Conservation (phyloP, 2,888 invertebrate genomes). For the Rugalucina vietnamica region DNA sequence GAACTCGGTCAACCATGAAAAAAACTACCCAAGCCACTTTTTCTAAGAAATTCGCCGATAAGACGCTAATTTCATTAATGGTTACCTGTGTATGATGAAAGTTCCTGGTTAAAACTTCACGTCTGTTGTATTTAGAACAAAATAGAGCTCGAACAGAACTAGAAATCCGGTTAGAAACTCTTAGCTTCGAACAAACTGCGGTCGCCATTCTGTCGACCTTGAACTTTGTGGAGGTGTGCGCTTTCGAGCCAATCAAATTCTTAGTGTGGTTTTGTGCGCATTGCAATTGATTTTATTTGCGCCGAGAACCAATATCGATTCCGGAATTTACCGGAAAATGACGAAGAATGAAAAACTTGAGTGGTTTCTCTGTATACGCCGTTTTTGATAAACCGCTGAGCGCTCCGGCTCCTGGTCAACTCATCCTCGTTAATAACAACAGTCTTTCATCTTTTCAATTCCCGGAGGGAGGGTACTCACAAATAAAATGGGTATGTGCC, state of each 20-base stretch:
- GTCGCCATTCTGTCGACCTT: slow-evolving; percentile 11
- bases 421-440: too few species aligned
- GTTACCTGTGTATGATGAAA: neutral
- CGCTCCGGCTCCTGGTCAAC: too few species aligned
- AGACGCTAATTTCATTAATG: neutral
- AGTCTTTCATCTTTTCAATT: too few species aligned
- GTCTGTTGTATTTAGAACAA: neutral
- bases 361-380: neutral
- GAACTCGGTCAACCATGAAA: neutral
- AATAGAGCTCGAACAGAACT: neutral
- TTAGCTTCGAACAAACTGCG: slow-evolving; percentile 1
- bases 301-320: neutral
- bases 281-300: neutral
- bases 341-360: neutral
- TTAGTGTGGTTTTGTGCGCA: neutral
- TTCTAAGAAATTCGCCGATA: neutral
- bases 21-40: neutral
- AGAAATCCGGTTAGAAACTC: neutral
- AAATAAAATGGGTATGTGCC: too few species aligned
- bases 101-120: neutral
- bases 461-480: too few species aligned
- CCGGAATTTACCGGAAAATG: neutral
- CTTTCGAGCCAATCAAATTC: neutral
- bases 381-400: neutral
- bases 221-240: slow-evolving; percentile 1